Conservation (phyloP, 2,797 vertebrate genomes). For the Hylomyscus alleni region DNA sequence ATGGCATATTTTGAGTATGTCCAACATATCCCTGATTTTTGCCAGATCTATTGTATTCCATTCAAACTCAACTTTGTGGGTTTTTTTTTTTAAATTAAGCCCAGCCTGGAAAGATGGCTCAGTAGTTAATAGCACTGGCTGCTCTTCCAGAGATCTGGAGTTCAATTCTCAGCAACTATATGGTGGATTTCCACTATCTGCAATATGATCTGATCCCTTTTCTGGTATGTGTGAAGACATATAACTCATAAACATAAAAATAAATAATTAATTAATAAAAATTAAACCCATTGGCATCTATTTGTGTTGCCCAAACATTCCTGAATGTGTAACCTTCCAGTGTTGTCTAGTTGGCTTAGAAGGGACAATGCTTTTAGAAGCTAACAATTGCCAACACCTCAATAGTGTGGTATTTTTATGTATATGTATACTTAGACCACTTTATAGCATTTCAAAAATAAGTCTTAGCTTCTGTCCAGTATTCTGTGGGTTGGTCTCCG, state of each 20-base stretch:
- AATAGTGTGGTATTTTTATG: neutral
- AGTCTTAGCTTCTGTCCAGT: neutral
- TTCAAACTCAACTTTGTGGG: neutral
- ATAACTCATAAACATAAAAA: neutral
- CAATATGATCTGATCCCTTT: neutral
- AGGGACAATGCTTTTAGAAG: neutral
- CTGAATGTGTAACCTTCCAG: neutral
- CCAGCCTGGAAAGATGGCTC: neutral
- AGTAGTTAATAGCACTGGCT: neutral
- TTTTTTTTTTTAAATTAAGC: neutral
- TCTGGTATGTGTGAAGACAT: neutral
- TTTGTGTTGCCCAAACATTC: neutral
- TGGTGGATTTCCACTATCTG: neutral
- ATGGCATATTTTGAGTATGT: neutral
- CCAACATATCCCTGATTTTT: neutral
- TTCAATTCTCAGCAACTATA: neutral
- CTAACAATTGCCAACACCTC: neutral
- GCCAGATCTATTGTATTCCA: neutral
- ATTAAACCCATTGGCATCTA: neutral
- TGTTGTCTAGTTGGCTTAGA: neutral
- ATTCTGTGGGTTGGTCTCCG: neutral
- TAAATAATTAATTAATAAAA: neutral
- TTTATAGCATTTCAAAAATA: neutral
- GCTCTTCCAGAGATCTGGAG: neutral
- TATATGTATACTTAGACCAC: neutral